Evolutionary conservation across 2,888 invertebrate genomes (phyloP).

Genomic region (Mesorhabditis sp.): DNA sequence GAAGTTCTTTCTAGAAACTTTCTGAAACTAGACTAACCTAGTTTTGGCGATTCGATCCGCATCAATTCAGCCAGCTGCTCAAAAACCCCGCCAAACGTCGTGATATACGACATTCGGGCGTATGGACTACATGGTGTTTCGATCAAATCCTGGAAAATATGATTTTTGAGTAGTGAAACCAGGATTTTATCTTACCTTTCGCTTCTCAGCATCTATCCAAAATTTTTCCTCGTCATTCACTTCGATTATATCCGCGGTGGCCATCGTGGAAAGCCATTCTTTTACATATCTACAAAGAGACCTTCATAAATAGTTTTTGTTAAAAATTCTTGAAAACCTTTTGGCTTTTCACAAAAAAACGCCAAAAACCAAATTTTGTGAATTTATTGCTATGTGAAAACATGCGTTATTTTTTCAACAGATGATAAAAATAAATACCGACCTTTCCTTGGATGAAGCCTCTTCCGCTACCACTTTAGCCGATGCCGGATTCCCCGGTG

Average conservation of each 20-base stretch:
- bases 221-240: conserved; percentile 33
- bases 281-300: conserved; percentile 27
- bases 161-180: not conserved
- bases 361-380: not conserved
- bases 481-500: not conserved
- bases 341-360: not conserved
- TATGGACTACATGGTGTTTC: not conserved
- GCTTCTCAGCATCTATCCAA: conserved; percentile 28
- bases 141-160: not conserved
- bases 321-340: not conserved
- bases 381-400: not conserved
- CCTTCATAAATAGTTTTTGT: not conserved
- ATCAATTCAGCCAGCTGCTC: conserved; percentile 2
- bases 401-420: too few species aligned
- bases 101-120: not conserved
- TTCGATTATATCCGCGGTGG: conserved; percentile 33
- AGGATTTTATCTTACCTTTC: conserved; percentile 13
- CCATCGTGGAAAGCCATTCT: conserved; percentile 37
- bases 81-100: not conserved
- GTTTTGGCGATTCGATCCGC: not conserved
- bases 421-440: not conserved
- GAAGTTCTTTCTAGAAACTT: not conserved
- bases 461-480: not conserved
- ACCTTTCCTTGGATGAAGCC: not conserved
- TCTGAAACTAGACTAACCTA: not conserved